phyloP scores from a whole-genome alignment of 1,140 invertebrate species.

The Platyscapa corneri region DNA sequence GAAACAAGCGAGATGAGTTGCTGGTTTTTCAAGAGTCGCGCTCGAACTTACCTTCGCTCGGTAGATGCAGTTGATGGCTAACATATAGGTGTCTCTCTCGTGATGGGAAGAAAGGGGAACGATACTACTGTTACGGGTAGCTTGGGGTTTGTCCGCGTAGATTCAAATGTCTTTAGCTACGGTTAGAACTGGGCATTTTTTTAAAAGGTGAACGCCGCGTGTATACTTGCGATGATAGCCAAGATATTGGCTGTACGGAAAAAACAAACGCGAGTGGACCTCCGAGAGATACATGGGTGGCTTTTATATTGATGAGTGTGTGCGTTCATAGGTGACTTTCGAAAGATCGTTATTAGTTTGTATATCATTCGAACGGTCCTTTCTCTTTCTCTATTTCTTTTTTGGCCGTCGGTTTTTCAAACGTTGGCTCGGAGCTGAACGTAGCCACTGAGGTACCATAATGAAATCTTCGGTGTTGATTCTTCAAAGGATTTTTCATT shows the following conservation, averaged over 20 bases:
- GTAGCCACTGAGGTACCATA: slow-evolving; percentile 3
- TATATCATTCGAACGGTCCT: slow-evolving; percentile 16
- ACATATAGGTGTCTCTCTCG: background rate
- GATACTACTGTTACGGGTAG: background rate
- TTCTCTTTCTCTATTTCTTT: slow-evolving; percentile 7
- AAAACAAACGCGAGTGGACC: slow-evolving; percentile 9
- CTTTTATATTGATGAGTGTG: slow-evolving; percentile 7
- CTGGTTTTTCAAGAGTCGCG: slow-evolving; percentile 55
- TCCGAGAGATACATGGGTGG: slow-evolving; percentile 17
- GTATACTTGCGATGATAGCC: background rate
- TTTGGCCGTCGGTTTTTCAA: slow-evolving; percentile 25
- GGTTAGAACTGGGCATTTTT: background rate
- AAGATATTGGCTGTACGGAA: background rate
- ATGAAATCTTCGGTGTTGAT: slow-evolving; percentile 48
- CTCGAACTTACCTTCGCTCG: background rate
- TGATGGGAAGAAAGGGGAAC: background rate
- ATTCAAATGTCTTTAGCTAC: slow-evolving; percentile 30
- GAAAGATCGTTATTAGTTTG: slow-evolving; percentile 31
- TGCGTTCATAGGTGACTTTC: slow-evolving; percentile 6
- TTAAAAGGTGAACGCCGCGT: background rate
- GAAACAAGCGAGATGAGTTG: slow-evolving; percentile 70
- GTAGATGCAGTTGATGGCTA: background rate
- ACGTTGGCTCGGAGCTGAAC: background rate
- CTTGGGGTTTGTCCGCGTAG: background rate
- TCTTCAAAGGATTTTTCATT: slow-evolving; percentile 46